Percentiles rank a stretch among this genome's conserved stretches.
Evolutionary conservation across 2,888 invertebrate genomes (phyloP).

Genomic region (Abrostola tripartita): DNA sequence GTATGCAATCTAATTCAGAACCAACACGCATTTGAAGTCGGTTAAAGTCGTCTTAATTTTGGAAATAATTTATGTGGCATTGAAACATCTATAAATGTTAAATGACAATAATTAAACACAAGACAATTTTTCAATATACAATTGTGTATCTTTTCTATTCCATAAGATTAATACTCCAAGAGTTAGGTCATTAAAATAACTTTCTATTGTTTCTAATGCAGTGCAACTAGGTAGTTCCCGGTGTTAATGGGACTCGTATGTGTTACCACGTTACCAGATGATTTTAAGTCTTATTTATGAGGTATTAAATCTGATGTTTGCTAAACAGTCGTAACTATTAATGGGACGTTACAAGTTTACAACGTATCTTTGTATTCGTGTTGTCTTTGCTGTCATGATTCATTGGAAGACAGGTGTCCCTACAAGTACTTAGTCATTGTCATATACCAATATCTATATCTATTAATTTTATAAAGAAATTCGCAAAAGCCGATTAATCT

Average conservation of each 20-base stretch:
- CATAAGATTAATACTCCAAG: too few species aligned
- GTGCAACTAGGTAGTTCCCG: not conserved
- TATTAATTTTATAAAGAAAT: conserved; percentile 10
- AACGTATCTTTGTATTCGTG: not conserved
- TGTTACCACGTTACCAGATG: not conserved
- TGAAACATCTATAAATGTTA: too few species aligned
- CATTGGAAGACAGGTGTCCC: not conserved
- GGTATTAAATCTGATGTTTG: not conserved
- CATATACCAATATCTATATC: not conserved
- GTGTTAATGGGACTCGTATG: not conserved
- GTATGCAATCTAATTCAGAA: too few species aligned
- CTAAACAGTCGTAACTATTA: not conserved
- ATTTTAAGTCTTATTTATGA: not conserved
- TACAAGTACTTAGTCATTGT: not conserved
- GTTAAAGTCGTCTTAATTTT: too few species aligned
- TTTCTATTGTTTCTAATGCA: conserved; percentile 1
- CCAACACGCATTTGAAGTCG: too few species aligned
- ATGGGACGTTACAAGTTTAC: not conserved
- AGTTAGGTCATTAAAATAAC: not conserved
- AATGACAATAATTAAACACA: too few species aligned
- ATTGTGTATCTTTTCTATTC: too few species aligned
- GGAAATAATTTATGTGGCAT: too few species aligned
- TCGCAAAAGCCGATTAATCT: conserved; percentile 10
- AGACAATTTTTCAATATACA: too few species aligned
- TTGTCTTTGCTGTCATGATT: conserved; percentile 1